phyloP scores from a whole-genome alignment of 1,140 invertebrate genomes.

The Macrocentrus cingulum region DNA sequence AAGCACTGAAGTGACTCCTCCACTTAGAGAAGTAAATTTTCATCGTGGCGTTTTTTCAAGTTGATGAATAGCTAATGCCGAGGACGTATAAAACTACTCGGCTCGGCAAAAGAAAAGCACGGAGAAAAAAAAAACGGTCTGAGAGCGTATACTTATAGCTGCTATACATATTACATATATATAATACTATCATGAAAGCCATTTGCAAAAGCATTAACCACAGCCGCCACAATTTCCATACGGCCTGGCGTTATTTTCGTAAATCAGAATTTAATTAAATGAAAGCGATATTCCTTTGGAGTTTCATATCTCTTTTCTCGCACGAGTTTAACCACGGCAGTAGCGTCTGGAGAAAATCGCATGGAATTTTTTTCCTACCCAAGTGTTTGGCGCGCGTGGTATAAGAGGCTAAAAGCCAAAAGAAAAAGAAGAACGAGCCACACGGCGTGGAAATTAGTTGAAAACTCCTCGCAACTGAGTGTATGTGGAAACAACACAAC shows the following conservation, averaged over 20 bases:
- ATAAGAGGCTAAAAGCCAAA: neutral
- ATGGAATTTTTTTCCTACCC: constrained; percentile 1
- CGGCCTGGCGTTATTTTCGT: constrained; percentile 10
- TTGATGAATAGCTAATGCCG: too few species aligned
- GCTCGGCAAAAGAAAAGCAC: too few species aligned
- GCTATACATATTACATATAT: too few species aligned
- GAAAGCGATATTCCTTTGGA: constrained; percentile 47
- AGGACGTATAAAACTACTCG: too few species aligned
- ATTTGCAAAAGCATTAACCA: constrained; percentile 56
- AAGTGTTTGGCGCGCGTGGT: neutral
- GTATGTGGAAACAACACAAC: constrained; percentile 13
- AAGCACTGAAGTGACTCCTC: too few species aligned
- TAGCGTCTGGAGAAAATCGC: constrained; percentile 28
- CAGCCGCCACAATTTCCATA: constrained; percentile 42
- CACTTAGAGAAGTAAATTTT: too few species aligned
- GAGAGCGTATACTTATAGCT: too few species aligned
- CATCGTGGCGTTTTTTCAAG: too few species aligned
- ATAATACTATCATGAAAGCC: constrained; percentile 43
- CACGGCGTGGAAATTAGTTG: constrained; percentile 30
- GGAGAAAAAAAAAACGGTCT: too few species aligned
- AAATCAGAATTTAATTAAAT: constrained; percentile 61
- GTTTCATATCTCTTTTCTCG: constrained; percentile 6
- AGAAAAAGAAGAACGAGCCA: constrained; percentile 12
- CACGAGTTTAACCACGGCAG: neutral
- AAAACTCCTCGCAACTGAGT: constrained; percentile 24